Evolutionary conservation across 2,797 vertebrate species (phyloP).

Genomic region (Melanotaenia parkinsoni): DNA sequence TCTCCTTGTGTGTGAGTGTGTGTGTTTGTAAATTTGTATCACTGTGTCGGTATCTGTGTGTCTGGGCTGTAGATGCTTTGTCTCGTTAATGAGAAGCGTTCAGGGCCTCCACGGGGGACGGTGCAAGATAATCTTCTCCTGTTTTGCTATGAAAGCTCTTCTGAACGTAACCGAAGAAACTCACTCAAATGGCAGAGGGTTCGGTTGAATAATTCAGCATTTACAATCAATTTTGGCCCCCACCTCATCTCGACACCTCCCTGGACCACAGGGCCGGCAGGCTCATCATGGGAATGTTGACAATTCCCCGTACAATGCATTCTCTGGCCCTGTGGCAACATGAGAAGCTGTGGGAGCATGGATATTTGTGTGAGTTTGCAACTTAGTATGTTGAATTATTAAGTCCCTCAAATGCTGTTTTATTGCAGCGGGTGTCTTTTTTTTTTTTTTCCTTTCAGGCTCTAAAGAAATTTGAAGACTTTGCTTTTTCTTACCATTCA

Average conservation of each 20-base stretch:
- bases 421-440: conserved; percentile 44
- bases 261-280: conserved; percentile 70
- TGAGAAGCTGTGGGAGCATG: conserved; percentile 74
- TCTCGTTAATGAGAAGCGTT: conserved; percentile 78
- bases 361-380: conserved; percentile 73
- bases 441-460: conserved; percentile 4
- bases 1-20: conserved; percentile 17
- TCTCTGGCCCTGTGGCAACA: conserved; percentile 71
- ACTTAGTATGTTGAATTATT: conserved; percentile 74
- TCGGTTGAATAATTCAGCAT: conserved; percentile 85
- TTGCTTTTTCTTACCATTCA: background rate
- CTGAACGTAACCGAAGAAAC: conserved; percentile 87
- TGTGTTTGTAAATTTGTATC: conserved; percentile 58
- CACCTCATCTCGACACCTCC: conserved; percentile 74
- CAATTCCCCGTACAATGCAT: conserved; percentile 77
- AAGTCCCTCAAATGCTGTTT: conserved; percentile 59
- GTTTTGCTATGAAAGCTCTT: conserved; percentile 89
- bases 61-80: conserved; percentile 74
- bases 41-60: conserved; percentile 60
- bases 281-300: conserved; percentile 85
- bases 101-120: conserved; percentile 74
- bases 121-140: conserved; percentile 84
- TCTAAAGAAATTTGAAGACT: conserved; percentile 12
- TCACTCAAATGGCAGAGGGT: conserved; percentile 80
- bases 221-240: conserved; percentile 86